Evolutionary conservation across 2,113 vertebrate genomes (phyloP), one percentile per base, ranked within the genome.

Genomic region (Neotoma lepida): DNA sequence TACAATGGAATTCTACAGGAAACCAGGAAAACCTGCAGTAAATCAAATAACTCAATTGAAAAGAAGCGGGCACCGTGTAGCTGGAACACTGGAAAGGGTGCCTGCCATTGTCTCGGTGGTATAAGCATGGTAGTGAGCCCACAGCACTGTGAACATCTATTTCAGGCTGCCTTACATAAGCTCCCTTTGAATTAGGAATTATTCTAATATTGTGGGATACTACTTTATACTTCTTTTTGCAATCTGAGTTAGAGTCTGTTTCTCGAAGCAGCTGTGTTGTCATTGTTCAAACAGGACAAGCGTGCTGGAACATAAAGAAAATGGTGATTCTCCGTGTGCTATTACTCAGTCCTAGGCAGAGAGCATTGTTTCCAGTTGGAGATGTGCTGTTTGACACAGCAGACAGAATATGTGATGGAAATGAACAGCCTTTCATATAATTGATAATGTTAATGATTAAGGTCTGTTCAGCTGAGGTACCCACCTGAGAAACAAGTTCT

Each of bases 1-100:
- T 74, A 24, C 81, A 95, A 35, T 95, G 82, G 78, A 74, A 95
- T 96, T 94, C 96, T 86, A 80, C 85, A n/a, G 54, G 35, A 96
- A 96, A 82, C 81, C 18, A 88, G 66, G 74, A 95, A 96, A 88
- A 97, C 82, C 96, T 86, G 74, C 24, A 76, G 54, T 44, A 49
- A 74, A 71, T 93, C 46, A 97, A 96, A 89, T 54, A 26, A 28
- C 77, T 20, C 94, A 87, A 95, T 24, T 63, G 73, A 61, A 58
- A 84, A 92, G 86, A 95, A 95, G 94, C 73, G 95, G 95, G 89
- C 26, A 84, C 68, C 6, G 70, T 58, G 1, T 95, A 86, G 76
- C 93, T 78, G 56, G 93, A 66, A 81, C 7, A 46, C 22, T 86
- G 64, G 92, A 89, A 94, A 90, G 66, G n/a, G 6, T 76, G 51